Evolutionary conservation across 2,888 invertebrate species (phyloP).

Genomic region (Drosophila mayaguana): DNA sequence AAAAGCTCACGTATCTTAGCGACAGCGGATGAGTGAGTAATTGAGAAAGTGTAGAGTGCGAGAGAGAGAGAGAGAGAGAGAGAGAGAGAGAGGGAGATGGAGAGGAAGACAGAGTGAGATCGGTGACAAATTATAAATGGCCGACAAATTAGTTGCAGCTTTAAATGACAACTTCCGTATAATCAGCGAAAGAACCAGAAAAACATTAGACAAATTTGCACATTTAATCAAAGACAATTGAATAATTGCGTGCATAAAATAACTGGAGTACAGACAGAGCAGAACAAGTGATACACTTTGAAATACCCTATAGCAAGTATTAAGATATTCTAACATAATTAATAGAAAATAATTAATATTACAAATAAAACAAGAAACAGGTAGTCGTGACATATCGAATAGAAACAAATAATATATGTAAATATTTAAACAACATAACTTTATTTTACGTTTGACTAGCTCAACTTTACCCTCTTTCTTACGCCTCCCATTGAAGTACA

Average conservation of each 20-base stretch:
- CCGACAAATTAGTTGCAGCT: constrained; percentile 55
- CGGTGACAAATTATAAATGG: constrained; percentile 65
- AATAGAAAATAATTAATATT: no score
- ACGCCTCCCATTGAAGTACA: neutral
- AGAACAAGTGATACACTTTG: no score
- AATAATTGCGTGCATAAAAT: constrained; percentile 69
- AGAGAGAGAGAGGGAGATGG: neutral
- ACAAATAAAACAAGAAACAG: no score
- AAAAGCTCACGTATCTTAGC: constrained; percentile 35
- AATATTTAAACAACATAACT: no score
- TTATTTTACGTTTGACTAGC: neutral
- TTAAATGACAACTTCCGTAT: constrained; percentile 65
- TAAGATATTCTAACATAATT: neutral
- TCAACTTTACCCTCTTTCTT: neutral
- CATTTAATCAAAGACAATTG: constrained; percentile 81
- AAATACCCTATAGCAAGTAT: neutral
- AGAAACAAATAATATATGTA: no score
- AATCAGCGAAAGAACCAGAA: constrained; percentile 26
- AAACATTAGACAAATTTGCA: constrained; percentile 78
- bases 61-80: neutral
- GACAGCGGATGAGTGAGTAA: constrained; percentile 47
- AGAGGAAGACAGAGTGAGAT: constrained; percentile 34
- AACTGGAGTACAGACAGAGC: constrained; percentile 40
- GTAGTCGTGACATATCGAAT: no score
- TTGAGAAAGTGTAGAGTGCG: constrained; percentile 56